phyloP scores from a whole-genome alignment of 2,797 vertebrate species.

The Calcarius lapponicus region DNA sequence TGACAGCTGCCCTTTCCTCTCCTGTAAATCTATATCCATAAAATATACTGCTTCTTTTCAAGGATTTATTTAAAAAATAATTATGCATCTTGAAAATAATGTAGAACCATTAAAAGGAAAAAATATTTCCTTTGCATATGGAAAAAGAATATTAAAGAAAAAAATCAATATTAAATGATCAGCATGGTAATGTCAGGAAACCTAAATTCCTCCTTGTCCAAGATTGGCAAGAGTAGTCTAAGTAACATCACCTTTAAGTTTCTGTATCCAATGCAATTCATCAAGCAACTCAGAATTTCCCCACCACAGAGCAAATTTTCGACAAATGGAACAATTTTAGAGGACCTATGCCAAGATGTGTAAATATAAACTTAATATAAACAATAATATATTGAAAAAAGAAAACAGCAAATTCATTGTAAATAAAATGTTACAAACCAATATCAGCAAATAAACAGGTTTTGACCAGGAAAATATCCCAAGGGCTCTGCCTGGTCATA shows the following conservation, averaged over 20 bases:
- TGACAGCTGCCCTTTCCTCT: neutral
- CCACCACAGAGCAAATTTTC: neutral
- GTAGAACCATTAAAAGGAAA: neutral
- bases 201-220: neutral
- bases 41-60: neutral
- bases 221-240: neutral
- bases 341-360: neutral
- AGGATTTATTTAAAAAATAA: neutral
- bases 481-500: neutral
- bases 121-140: neutral
- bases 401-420: neutral
- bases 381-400: neutral
- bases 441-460: neutral
- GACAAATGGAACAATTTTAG: neutral
- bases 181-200: neutral
- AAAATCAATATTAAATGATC: neutral
- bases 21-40: neutral
- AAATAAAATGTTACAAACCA: neutral
- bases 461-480: neutral
- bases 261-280: neutral
- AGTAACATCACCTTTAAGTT: neutral
- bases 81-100: neutral
- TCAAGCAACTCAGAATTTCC: neutral
- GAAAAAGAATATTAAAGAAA: neutral
- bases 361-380: neutral